Percentiles rank a stretch among this genome's conserved stretches.
phyloP scores from a whole-genome alignment of 2,113 vertebrate genomes.

The Nothocercus julius region DNA sequence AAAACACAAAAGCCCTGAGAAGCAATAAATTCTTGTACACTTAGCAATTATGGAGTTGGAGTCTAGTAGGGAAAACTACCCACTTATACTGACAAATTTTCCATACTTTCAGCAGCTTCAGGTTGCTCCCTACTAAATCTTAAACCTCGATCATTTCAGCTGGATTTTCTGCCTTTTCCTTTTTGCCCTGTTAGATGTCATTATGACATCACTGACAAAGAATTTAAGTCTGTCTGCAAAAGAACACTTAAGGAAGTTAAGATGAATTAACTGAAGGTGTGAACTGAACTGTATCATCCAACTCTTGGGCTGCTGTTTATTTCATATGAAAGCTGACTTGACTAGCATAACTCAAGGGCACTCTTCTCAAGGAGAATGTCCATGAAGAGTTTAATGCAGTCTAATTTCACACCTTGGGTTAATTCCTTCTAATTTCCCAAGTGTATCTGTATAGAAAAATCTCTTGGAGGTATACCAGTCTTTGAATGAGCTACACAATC shows the following conservation, averaged over 20 bases:
- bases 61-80: background rate
- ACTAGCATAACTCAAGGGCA: background rate
- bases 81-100: background rate
- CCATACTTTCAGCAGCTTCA: background rate
- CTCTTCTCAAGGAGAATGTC: background rate
- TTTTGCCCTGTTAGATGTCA: background rate
- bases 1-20: background rate
- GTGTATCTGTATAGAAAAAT: conserved; percentile 25
- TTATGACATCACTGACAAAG: background rate
- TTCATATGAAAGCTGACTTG: background rate
- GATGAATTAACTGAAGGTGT: background rate
- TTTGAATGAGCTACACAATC: background rate
- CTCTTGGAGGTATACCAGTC: background rate
- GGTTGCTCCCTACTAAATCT: background rate
- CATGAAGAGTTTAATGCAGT: background rate
- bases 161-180: background rate
- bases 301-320: background rate
- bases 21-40: background rate
- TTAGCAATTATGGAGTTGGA: background rate
- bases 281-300: background rate
- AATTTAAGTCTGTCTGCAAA: background rate
- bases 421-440: conserved; percentile 39
- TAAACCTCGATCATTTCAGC: background rate
- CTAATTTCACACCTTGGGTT: conserved; percentile 12
- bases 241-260: background rate